Conservation (phyloP, 2,797 vertebrate species). For the Pangasius macronema region DNA sequence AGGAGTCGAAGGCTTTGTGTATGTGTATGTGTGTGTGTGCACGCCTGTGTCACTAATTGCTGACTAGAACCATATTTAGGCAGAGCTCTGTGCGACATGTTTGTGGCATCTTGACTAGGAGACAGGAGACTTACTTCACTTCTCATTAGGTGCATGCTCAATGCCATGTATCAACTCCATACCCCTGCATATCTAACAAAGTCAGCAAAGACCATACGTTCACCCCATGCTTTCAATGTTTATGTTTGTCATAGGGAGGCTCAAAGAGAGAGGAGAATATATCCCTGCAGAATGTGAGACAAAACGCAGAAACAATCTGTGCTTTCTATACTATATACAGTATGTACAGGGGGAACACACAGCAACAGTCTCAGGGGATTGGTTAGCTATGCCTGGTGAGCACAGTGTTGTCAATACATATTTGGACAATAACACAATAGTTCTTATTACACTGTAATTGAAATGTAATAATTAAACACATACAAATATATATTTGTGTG, state of each 20-base stretch:
- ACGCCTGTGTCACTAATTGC: not conserved
- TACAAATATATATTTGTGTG: not conserved
- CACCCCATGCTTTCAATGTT: not conserved
- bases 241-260: not conserved
- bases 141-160: conserved; percentile 35
- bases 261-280: not conserved
- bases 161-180: conserved; percentile 19
- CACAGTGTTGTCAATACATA: not conserved
- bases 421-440: not conserved
- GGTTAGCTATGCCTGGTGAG: not conserved
- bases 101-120: conserved; percentile 15
- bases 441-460: not conserved
- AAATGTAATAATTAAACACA: not conserved
- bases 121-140: not conserved
- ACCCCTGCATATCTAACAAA: conserved; percentile 31
- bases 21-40: not conserved
- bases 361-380: not conserved
- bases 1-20: not conserved
- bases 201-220: conserved; percentile 26
- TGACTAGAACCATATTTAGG: conserved; percentile 28
- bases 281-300: not conserved
- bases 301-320: conserved; percentile 1
- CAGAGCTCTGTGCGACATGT: conserved; percentile 13
- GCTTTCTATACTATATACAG: not conserved
- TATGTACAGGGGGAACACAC: not conserved